Conservation (phyloP, 2,797 vertebrate genomes). For the Sebastes kiyomatsui region DNA sequence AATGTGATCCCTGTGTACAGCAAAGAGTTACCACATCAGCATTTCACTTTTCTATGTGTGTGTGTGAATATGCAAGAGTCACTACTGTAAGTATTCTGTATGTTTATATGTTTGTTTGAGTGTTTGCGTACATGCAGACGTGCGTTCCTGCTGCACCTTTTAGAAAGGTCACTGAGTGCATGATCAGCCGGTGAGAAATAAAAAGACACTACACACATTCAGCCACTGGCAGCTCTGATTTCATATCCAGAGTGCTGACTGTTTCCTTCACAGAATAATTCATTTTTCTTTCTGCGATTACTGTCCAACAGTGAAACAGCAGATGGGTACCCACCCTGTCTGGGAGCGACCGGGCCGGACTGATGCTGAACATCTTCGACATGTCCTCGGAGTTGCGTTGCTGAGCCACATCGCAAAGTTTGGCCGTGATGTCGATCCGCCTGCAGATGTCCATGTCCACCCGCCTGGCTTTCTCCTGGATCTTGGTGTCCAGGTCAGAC, state of each 20-base stretch:
- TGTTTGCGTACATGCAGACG: not conserved
- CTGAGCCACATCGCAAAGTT: slow-evolving; percentile 98
- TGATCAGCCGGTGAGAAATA: not conserved
- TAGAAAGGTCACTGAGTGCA: slow-evolving; percentile 37
- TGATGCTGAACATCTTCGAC: slow-evolving; percentile 96
- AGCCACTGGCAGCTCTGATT: slow-evolving; percentile 36
- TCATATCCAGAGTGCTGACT: slow-evolving; percentile 43
- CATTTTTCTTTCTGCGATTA: slow-evolving; percentile 14
- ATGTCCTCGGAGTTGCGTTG: slow-evolving; percentile 99
- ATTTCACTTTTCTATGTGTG: slow-evolving; percentile 30
- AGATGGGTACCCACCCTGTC: slow-evolving; percentile 70
- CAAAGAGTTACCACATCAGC: slow-evolving; percentile 45
- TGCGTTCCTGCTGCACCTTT: not conserved
- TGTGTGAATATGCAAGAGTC: not conserved
- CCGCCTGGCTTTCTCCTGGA: slow-evolving; percentile 98
- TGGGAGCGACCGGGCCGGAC: slow-evolving; percentile 77
- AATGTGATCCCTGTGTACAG: slow-evolving; percentile 61
- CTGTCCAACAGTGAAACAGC: slow-evolving; percentile 12
- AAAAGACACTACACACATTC: not conserved
- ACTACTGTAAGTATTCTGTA: slow-evolving; percentile 3
- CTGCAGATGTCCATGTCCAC: slow-evolving; percentile 99
- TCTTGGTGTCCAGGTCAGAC: slow-evolving; percentile 97
- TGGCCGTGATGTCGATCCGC: slow-evolving; percentile 98
- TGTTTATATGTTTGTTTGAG: slow-evolving; percentile 12
- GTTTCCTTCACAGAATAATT: slow-evolving; percentile 33